phyloP scores from a whole-genome alignment of 1,140 invertebrate genomes.

The Musca vetustissima region DNA sequence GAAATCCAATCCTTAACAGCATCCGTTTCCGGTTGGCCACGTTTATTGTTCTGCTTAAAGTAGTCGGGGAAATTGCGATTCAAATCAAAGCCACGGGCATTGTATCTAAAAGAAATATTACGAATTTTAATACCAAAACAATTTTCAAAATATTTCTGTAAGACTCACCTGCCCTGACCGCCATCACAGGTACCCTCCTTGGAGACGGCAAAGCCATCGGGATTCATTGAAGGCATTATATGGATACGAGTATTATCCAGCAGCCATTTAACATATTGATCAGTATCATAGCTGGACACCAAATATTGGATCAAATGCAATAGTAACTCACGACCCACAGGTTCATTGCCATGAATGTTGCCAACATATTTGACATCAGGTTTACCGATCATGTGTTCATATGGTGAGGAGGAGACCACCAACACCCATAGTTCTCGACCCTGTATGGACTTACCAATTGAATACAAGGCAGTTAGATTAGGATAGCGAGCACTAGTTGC shows the following conservation, averaged over 20 bases:
- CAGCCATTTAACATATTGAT: conserved; percentile 81
- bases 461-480: conserved; percentile 84
- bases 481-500: conserved; percentile 78
- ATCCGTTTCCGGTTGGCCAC: conserved; percentile 87
- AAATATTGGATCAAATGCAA: conserved; percentile 86
- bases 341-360: conserved; percentile 91
- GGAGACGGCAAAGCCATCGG: conserved; percentile 86
- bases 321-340: conserved; percentile 83
- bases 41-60: conserved; percentile 85
- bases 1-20: conserved; percentile 93
- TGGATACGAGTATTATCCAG: conserved; percentile 89
- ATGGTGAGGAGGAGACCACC: conserved; percentile 86
- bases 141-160: background rate
- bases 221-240: conserved; percentile 90
- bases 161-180: conserved; percentile 73
- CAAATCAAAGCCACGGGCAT: conserved; percentile 83
- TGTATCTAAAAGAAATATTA: conserved; percentile 66
- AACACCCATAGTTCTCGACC: conserved; percentile 93
- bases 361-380: conserved; percentile 91
- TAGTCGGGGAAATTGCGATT: conserved; percentile 93
- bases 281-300: conserved; percentile 77
- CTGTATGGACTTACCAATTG: conserved; percentile 88
- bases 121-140: background rate
- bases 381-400: conserved; percentile 88
- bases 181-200: conserved; percentile 85